Evolutionary conservation across 2,113 vertebrate genomes (phyloP).

Genomic region (Rhinopithecus roxellana): DNA sequence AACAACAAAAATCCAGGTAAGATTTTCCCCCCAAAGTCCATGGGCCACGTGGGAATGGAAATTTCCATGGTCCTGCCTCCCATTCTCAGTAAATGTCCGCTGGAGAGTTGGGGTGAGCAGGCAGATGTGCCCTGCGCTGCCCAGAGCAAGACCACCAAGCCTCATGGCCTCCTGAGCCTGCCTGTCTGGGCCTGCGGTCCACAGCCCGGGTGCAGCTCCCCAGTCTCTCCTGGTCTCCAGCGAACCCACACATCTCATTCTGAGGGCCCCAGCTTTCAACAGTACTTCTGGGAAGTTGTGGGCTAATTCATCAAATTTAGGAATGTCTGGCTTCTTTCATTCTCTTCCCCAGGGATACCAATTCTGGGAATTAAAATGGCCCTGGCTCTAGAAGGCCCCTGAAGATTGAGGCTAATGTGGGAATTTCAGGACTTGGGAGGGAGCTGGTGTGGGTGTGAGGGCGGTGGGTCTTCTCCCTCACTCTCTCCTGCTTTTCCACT

Average conservation of each 20-base stretch:
- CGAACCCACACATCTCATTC: background rate
- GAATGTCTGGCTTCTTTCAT: background rate
- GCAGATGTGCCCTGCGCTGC: fast-evolving
- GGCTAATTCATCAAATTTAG: background rate
- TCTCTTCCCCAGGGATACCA: background rate
- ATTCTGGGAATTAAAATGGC: background rate
- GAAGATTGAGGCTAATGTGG: background rate
- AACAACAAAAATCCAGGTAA: background rate
- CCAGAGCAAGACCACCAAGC: background rate
- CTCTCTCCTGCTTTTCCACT: background rate
- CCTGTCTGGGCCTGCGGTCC: background rate
- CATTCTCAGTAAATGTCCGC: background rate
- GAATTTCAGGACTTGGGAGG: background rate
- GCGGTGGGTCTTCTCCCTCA: background rate
- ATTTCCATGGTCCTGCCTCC: too few species aligned
- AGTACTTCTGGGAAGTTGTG: background rate
- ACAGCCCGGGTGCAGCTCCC: too few species aligned
- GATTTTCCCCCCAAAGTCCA: fast-evolving
- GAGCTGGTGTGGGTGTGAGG: background rate
- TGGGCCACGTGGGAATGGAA: background rate
- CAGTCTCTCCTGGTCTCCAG: background rate
- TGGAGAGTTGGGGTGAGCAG: background rate
- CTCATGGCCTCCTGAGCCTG: fast-evolving
- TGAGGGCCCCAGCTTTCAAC: background rate
- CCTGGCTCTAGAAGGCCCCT: background rate